Evolutionary conservation across 2,113 vertebrate species (phyloP).

Genomic region (Ibidorhyncha struthersii): DNA sequence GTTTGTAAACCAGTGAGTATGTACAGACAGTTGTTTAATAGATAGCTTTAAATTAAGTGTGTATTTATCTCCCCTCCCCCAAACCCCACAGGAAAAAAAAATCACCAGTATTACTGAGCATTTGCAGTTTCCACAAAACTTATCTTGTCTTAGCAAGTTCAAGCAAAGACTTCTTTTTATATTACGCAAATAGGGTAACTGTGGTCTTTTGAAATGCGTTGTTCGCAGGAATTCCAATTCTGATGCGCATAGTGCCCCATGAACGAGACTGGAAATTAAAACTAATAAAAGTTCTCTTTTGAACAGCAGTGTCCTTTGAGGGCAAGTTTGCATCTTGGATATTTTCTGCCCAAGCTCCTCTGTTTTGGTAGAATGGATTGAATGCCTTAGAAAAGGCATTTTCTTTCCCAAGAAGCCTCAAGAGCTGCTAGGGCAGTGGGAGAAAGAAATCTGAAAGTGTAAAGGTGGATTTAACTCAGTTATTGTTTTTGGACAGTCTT

Average conservation of each 20-base stretch:
- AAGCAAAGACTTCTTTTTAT: not conserved
- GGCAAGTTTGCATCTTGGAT: not conserved
- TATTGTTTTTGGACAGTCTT: not conserved
- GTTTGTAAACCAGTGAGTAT: slow-evolving; percentile 48
- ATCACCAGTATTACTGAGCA: slow-evolving; percentile 32
- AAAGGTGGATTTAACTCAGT: not conserved
- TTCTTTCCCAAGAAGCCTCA: not conserved
- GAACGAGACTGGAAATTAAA: not conserved
- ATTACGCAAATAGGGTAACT: not conserved
- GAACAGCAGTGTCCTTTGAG: slow-evolving; percentile 13
- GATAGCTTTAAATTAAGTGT: slow-evolving; percentile 39
- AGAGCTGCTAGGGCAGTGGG: not conserved
- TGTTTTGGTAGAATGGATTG: not conserved
- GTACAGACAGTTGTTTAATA: slow-evolving; percentile 39
- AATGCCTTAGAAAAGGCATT: not conserved
- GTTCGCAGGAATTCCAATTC: not conserved
- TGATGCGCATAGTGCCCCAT: not conserved
- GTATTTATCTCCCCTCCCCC: not conserved
- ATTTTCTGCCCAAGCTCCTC: not conserved
- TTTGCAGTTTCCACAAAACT: slow-evolving; percentile 26
- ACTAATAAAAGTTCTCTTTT: not conserved
- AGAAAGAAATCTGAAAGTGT: not conserved
- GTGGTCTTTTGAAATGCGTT: not conserved
- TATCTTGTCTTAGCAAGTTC: not conserved
- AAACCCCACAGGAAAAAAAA: not conserved